Evolutionary conservation across 2,888 invertebrate genomes (phyloP), one percentile per base, ranked within the genome.

Genomic region (Sphaerophoria taeniata): DNA sequence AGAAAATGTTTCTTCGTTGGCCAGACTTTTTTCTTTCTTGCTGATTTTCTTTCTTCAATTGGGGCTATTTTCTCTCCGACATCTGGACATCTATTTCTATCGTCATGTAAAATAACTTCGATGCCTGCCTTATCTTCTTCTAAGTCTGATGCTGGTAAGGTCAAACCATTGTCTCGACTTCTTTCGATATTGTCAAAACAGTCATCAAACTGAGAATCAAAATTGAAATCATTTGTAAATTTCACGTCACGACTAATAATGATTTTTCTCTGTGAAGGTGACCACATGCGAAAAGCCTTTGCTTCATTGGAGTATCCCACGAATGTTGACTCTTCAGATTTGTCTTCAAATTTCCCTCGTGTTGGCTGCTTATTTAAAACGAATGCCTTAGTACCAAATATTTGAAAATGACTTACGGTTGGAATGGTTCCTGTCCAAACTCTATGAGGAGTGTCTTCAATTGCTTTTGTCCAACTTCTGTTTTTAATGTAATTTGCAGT

Each of bases 401-500:
- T 51, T 33, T 53, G 34, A 51, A 77, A 31, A 53, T 77, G 70
- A 36, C 14, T 61, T 43, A 70, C 55, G 4, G 43, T 61, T 12
- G 69, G 61, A 4, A 2, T 36, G 9, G 34, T n/a, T 39, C 71
- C 71, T 1, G 16, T 70, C 70, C 61, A 70, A 24, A 51, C 11
- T 55, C 16, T 39, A 49, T 45, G 5, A 3, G 61, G 70, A 11
- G 63, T 63, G 33, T 70, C 43, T 45, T 53, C 36, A 58, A 77
- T 11, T 49, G 53, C 12, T 53, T 49, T 70, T n/a, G 70, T 70
- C 33, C 36, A 55, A 45, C 61, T 45, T 43, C 73, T 51, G 36
- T 73, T 79, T 58, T 36, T 56, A 12, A 79, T 43, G 6, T 73
- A 73, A 45, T 73, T 53, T 9, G 72, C 61, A 36, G 72, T 72